phyloP scores from a whole-genome alignment of 2,888 invertebrate species.

The Omphaloscelis lunosa region DNA sequence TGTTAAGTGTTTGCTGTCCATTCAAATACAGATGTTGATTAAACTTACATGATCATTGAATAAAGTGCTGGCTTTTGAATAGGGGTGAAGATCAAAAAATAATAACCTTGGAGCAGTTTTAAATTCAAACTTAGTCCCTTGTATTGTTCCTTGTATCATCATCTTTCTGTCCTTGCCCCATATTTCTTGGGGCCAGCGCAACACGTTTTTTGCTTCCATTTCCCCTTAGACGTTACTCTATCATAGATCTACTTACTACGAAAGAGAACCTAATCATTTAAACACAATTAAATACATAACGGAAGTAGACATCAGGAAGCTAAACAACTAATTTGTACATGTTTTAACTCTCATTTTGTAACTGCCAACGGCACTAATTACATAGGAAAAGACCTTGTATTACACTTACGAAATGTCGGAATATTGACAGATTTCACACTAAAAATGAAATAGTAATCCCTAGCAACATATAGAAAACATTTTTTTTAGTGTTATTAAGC shows the following conservation, averaged over 20 bases:
- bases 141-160: too few species aligned
- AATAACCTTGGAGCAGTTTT: too few species aligned
- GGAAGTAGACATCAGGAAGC: conserved; percentile 10
- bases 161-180: too few species aligned
- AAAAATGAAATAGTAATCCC: neutral
- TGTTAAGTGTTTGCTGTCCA: conserved; percentile 3
- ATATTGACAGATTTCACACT: neutral
- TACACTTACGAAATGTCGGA: neutral
- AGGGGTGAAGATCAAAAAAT: too few species aligned
- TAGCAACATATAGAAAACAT: neutral
- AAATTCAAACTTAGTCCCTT: too few species aligned
- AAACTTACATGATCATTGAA: neutral
- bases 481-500: neutral
- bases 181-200: too few species aligned
- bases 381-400: conserved; percentile 31
- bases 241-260: too few species aligned
- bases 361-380: conserved; percentile 5
- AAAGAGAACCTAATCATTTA: neutral
- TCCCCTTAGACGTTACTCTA: too few species aligned
- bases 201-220: too few species aligned
- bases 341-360: neutral
- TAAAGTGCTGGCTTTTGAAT: neutral
- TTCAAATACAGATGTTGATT: neutral
- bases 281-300: neutral
- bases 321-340: neutral